Conservation (phyloP, 1,140 invertebrate species). For the Drosophila prosaltans region DNA sequence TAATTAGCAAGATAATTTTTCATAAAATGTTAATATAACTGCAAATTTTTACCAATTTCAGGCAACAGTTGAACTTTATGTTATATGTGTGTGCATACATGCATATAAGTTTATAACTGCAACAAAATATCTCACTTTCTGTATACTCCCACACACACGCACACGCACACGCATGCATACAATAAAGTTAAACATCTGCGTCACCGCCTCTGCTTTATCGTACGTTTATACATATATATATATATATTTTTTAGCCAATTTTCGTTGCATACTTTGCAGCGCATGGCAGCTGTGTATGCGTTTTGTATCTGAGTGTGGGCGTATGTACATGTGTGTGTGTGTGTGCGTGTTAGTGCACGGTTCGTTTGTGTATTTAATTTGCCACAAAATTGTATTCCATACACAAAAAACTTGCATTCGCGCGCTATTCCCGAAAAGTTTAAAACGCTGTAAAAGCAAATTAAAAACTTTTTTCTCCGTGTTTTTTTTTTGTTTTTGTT, state of each 20-base stretch:
- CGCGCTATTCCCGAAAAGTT: constrained; percentile 35
- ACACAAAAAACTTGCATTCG: constrained; percentile 45
- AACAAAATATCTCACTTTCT: neutral
- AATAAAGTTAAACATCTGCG: constrained; percentile 12
- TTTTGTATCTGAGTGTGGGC: constrained; percentile 19
- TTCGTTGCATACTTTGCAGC: constrained; percentile 68
- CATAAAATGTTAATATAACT: too few species aligned
- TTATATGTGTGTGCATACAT: neutral
- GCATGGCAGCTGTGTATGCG: constrained; percentile 38
- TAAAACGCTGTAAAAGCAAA: constrained; percentile 69
- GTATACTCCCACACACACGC: constrained; percentile 2
- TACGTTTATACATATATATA: neutral
- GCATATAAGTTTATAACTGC: neutral
- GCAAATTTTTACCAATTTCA: neutral
- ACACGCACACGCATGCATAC: neutral
- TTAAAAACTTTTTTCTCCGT: constrained; percentile 60
- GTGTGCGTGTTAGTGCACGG: constrained; percentile 36
- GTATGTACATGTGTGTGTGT: constrained; percentile 18
- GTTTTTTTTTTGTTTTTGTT: constrained; percentile 5
- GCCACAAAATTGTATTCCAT: constrained; percentile 74
- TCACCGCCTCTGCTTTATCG: constrained; percentile 2
- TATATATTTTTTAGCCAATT: constrained; percentile 42
- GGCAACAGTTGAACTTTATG: neutral
- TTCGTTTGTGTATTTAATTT: constrained; percentile 76
- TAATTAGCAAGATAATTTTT: neutral